These are phyloP conservation scores for Euura lappo DNA, from an alignment of 1,140 invertebrate species.

Conservation along the genomic window DNA sequence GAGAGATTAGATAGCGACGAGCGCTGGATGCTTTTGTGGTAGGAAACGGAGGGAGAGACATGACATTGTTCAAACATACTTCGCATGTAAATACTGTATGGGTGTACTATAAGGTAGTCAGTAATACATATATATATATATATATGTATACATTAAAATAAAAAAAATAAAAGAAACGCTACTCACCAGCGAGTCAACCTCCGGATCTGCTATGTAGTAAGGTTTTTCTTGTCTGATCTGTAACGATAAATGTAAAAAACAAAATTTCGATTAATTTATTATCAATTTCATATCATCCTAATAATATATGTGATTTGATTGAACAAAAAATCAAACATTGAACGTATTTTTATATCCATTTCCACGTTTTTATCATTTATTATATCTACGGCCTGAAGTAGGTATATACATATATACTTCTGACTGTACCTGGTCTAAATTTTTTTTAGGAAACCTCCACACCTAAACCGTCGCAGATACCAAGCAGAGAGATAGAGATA, in stretches of 20 bases:
- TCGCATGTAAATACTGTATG: neutral
- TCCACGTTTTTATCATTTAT: too few species aligned
- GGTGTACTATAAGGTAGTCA: neutral
- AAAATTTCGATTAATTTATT: neutral
- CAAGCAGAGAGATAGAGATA: neutral
- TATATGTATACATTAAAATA: neutral
- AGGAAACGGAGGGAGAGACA: slow-evolving; percentile 3
- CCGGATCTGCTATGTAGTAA: slow-evolving; percentile 96
- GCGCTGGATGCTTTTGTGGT: neutral
- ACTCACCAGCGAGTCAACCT: slow-evolving; percentile 98
- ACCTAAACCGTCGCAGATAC: neutral
- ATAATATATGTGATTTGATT: too few species aligned
- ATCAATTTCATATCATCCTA: too few species aligned
- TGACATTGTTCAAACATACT: slow-evolving; percentile 12
- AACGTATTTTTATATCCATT: too few species aligned
- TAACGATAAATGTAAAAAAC: slow-evolving; percentile 53
- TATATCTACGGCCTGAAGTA: neutral
- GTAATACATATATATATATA: neutral
- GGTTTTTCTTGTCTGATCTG: slow-evolving; percentile 98
- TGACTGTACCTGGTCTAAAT: neutral
- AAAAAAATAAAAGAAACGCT: slow-evolving; percentile 31
- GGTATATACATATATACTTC: neutral
- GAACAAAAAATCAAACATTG: too few species aligned
- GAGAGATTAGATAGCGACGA: slow-evolving; percentile 9
- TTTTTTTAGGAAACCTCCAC: neutral